Percentiles rank a stretch among this genome's conserved stretches.
Evolutionary conservation across 1,140 invertebrate species (phyloP).

Genomic region (Myzus persicae): DNA sequence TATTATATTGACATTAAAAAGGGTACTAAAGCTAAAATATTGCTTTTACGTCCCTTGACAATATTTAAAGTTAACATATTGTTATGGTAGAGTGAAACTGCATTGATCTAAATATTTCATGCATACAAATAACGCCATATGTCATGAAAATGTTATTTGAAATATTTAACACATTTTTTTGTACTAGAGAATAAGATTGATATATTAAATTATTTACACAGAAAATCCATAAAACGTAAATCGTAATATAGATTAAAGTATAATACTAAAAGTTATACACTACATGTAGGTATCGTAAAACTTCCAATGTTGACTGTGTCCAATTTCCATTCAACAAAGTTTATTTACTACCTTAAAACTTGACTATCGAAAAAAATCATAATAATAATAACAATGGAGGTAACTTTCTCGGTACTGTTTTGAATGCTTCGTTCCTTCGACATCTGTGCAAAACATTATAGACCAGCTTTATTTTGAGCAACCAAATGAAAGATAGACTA

Average conservation of each 20-base stretch:
- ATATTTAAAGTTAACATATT: not conserved
- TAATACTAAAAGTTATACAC: not conserved
- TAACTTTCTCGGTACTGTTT: not conserved
- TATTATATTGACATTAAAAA: constrained; percentile 30
- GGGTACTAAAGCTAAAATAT: constrained; percentile 16
- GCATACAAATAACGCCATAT: not conserved
- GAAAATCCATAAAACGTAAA: not conserved
- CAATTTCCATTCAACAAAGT: not conserved
- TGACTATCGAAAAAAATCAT: not conserved
- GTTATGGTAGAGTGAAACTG: not conserved
- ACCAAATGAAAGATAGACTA: not conserved
- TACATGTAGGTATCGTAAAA: not conserved
- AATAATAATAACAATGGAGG: not conserved
- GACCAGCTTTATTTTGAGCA: not conserved
- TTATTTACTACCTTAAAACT: not conserved
- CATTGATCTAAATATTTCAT: constrained; percentile 7
- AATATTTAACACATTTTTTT: constrained; percentile 3
- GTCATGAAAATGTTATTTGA: not conserved
- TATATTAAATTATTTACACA: constrained; percentile 9
- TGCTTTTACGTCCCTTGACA: not conserved
- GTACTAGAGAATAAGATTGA: not conserved
- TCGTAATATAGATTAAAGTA: not conserved
- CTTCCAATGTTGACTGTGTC: too few species aligned
- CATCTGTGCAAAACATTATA: not conserved
- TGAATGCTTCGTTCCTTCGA: not conserved